Evolutionary conservation across 2,797 vertebrate genomes (phyloP).

Genomic region (Spinus olivaceus): DNA sequence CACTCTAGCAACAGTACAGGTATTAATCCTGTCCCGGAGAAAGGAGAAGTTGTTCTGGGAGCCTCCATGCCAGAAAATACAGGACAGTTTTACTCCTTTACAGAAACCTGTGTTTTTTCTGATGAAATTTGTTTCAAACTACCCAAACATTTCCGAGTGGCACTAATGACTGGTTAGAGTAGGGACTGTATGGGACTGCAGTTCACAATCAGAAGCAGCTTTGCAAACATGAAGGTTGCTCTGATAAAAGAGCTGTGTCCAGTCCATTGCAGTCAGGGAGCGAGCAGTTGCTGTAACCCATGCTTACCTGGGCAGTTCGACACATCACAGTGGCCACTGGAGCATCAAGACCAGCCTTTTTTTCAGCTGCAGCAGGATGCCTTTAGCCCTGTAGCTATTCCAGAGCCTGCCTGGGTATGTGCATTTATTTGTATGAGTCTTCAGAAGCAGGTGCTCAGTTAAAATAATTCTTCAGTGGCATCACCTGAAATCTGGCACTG

Average conservation of each 20-base stretch:
- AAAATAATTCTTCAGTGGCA: not conserved
- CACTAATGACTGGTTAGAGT: conserved; percentile 2
- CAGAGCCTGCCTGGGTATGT: not conserved
- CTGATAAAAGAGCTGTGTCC: conserved; percentile 51
- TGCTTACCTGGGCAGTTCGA: not conserved
- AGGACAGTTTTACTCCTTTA: conserved; percentile 57
- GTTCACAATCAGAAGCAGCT: conserved; percentile 36
- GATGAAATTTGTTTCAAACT: conserved; percentile 61
- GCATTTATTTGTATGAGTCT: not conserved
- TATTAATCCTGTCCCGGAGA: conserved; percentile 48
- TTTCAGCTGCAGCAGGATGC: not conserved
- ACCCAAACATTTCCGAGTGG: conserved; percentile 9
- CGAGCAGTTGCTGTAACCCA: not conserved
- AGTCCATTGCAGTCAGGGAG: not conserved
- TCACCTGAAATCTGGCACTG: not conserved
- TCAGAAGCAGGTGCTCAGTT: not conserved
- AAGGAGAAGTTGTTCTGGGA: conserved; percentile 53
- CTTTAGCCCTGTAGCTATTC: not conserved
- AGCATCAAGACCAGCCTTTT: not conserved
- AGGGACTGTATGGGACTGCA: not conserved
- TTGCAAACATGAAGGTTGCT: conserved; percentile 4
- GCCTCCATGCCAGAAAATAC: conserved; percentile 30
- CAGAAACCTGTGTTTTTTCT: conserved; percentile 57
- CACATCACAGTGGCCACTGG: not conserved
- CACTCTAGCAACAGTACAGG: conserved; percentile 30